Conservation (phyloP, 2,113 vertebrate genomes). For the Castor canadensis region DNA sequence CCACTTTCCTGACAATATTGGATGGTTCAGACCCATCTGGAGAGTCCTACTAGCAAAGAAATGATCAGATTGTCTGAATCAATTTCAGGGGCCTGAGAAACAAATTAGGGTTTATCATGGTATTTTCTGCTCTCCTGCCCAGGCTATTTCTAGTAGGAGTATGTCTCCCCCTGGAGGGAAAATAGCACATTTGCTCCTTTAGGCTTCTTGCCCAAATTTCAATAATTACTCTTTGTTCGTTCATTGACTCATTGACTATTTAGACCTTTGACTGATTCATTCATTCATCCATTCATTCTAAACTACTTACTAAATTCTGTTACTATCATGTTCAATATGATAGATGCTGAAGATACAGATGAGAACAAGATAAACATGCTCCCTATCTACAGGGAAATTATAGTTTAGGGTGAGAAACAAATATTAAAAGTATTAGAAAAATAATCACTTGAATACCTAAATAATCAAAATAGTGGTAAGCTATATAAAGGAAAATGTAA, state of each 20-base stretch:
- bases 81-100: not conserved
- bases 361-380: not conserved
- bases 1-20: not conserved
- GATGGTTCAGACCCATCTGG: not conserved
- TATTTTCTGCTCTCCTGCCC: not conserved
- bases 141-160: not conserved
- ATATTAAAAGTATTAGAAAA: not conserved
- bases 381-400: not conserved
- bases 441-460: not conserved
- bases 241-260: not conserved
- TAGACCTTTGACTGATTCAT: not conserved
- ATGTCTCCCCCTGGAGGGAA: slow-evolving; percentile 54
- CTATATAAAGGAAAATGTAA: not conserved
- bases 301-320: not conserved
- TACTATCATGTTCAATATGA: not conserved
- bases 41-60: not conserved
- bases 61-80: not conserved
- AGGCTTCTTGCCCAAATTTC: not conserved
- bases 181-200: slow-evolving; percentile 27
- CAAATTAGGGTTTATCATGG: not conserved
- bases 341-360: not conserved
- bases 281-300: not conserved
- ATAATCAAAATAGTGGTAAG: not conserved
- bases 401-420: slow-evolving; percentile 30
- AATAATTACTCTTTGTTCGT: not conserved